phyloP scores from a whole-genome alignment of 2,888 invertebrate species.

The Drosophila kanekoi region DNA sequence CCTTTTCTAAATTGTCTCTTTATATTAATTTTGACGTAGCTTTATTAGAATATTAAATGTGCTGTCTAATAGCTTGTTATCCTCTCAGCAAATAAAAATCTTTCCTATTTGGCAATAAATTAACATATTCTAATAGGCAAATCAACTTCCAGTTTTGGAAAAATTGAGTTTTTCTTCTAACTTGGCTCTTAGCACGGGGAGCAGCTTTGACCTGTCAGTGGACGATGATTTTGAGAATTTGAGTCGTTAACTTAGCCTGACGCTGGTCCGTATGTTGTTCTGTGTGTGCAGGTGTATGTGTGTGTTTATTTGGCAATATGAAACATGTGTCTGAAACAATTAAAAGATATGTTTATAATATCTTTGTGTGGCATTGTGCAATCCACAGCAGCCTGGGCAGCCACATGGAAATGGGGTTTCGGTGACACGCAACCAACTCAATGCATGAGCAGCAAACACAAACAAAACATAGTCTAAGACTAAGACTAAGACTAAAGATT shows the following conservation, averaged over 20 bases:
- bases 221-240: neutral
- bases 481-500: constrained; percentile 12
- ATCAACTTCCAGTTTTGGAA: neutral
- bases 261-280: constrained; percentile 23
- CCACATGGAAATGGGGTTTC: constrained; percentile 60
- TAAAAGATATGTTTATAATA: constrained; percentile 23
- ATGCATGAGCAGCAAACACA: constrained; percentile 29
- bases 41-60: no score
- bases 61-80: no score
- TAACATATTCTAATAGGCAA: constrained; percentile 5
- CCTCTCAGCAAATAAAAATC: no score
- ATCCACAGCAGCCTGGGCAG: constrained; percentile 35
- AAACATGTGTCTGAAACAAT: constrained; percentile 29
- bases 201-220: no score
- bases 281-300: neutral
- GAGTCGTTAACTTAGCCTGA: constrained; percentile 13
- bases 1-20: no score
- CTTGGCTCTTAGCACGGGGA: constrained; percentile 6
- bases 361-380: constrained; percentile 29
- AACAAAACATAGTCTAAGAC: constrained; percentile 9
- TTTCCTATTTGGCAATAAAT: neutral
- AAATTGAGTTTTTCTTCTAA: constrained; percentile 7
- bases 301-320: constrained; percentile 25
- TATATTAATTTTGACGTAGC: no score
- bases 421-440: constrained; percentile 63